Conservation (phyloP, 2,113 vertebrate genomes). For the Paedocypris sp. region DNA sequence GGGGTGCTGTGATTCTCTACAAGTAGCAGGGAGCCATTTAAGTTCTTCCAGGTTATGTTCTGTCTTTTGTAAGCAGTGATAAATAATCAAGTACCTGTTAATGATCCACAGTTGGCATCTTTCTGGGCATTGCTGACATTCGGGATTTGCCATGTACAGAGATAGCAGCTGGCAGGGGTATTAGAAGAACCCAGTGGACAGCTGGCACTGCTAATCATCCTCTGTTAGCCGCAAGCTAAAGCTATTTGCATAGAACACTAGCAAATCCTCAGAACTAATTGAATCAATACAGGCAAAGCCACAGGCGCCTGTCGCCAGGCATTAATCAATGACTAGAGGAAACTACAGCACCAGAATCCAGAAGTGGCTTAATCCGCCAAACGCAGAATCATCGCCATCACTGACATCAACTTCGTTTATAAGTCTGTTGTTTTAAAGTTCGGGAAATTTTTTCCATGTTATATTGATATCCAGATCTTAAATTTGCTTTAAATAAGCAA, state of each 20-base stretch:
- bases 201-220: slow-evolving; percentile 28
- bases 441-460: too few relatives aligned
- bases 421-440: too few relatives aligned
- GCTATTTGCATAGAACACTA: slow-evolving; percentile 18
- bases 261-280: slow-evolving; percentile 30
- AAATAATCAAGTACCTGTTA: neutral
- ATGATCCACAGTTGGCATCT: neutral
- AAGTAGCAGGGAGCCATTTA: neutral
- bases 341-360: slow-evolving; percentile 13
- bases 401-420: too few relatives aligned
- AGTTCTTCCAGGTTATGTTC: neutral
- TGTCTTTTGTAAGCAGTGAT: neutral
- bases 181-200: slow-evolving; percentile 19
- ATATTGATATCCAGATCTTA: too few relatives aligned
- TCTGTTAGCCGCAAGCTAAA: slow-evolving; percentile 8
- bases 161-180: slow-evolving; percentile 26
- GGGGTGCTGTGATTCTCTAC: neutral
- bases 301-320: slow-evolving; percentile 8
- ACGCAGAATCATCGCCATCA: neutral
- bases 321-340: slow-evolving; percentile 32
- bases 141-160: slow-evolving; percentile 14
- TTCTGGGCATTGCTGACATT: neutral
- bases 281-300: slow-evolving; percentile 33
- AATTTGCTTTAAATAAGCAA: too few relatives aligned
- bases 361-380: slow-evolving; percentile 13